Conservation (phyloP, 2,113 vertebrate genomes). For the Saiga tatarica region DNA sequence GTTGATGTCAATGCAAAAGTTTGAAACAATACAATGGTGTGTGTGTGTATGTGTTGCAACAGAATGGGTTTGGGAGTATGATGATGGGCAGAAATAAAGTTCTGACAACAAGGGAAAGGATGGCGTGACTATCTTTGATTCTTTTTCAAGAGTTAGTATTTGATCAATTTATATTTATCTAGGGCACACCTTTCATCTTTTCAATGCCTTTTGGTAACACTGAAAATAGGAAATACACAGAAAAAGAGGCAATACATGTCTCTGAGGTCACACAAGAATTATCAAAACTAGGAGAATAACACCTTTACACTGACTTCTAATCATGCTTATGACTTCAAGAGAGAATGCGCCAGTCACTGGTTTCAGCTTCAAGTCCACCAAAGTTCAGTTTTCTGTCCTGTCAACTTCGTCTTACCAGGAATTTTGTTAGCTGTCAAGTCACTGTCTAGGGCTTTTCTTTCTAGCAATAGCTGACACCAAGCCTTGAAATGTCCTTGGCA, state of each 20-base stretch:
- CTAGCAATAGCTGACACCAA: not conserved
- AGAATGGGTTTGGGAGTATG: not conserved
- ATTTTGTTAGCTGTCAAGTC: not conserved
- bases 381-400: not conserved
- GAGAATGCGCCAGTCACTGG: not conserved
- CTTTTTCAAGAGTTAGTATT: not conserved
- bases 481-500: not conserved
- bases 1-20: not conserved
- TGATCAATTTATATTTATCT: not conserved
- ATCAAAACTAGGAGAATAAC: not conserved
- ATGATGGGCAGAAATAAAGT: not conserved
- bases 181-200: not conserved
- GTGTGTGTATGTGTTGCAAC: not conserved
- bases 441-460: not conserved
- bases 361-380: not conserved
- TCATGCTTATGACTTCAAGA: not conserved
- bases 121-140: not conserved
- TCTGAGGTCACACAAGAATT: not conserved
- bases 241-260: not conserved
- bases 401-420: not conserved
- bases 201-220: not conserved
- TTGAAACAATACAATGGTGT: not conserved
- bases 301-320: not conserved
- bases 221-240: not conserved
- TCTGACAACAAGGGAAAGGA: not conserved